phyloP scores from a whole-genome alignment of 2,888 invertebrate genomes.

The Andrena bicolor region DNA sequence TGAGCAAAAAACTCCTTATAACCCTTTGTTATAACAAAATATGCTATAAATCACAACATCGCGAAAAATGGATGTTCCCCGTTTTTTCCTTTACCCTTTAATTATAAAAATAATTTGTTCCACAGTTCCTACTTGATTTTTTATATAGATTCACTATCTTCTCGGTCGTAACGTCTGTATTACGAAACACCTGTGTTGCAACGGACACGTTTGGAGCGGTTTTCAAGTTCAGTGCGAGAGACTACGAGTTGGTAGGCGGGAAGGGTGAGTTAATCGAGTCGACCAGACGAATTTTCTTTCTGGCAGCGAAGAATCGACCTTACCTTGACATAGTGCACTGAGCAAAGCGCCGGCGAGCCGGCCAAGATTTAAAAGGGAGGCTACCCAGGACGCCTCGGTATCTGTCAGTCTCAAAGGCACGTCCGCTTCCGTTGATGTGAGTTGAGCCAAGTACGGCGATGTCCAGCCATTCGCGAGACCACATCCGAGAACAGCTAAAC shows the following conservation, averaged over 20 bases:
- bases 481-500: constrained; percentile 76
- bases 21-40: too few relatives aligned
- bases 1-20: too few relatives aligned
- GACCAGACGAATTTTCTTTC: constrained; percentile 31
- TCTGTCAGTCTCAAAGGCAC: constrained; percentile 74
- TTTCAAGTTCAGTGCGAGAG: constrained; percentile 23
- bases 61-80: too few relatives aligned
- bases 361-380: constrained; percentile 80
- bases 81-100: too few relatives aligned
- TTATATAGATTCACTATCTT: too few relatives aligned
- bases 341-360: constrained; percentile 78
- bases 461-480: constrained; percentile 82
- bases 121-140: too few relatives aligned
- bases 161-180: too few relatives aligned
- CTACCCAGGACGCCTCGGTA: constrained; percentile 81
- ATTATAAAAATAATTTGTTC: too few relatives aligned
- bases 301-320: constrained; percentile 34
- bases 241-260: background rate
- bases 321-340: constrained; percentile 80
- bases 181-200: background rate
- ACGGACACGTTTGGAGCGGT: background rate
- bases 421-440: constrained; percentile 74
- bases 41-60: too few relatives aligned
- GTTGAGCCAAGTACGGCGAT: constrained; percentile 82
- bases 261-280: constrained; percentile 3